Evolutionary conservation across 2,797 vertebrate species (phyloP).

Genomic region (Uromys caudimaculatus): DNA sequence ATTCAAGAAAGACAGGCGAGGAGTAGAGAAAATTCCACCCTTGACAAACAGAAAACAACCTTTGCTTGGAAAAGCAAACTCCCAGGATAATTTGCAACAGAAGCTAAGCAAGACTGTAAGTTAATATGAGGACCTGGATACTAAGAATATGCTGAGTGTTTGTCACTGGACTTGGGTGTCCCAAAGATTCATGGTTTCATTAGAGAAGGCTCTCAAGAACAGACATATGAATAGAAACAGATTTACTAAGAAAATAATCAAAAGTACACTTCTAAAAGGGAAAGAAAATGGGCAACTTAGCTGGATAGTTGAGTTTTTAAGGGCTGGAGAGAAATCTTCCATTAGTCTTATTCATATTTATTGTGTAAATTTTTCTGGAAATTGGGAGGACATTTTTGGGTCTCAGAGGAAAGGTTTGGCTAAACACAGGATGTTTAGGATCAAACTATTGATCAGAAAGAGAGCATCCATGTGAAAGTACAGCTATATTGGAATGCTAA

Average conservation of each 20-base stretch:
- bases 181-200: neutral
- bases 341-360: neutral
- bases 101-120: slow-evolving; percentile 1
- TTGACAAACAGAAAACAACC: slow-evolving; percentile 41
- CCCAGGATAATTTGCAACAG: neutral
- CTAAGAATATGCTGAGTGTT: neutral
- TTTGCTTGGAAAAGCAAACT: slow-evolving; percentile 57
- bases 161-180: neutral
- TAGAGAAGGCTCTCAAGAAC: neutral
- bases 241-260: neutral
- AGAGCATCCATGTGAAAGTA: neutral
- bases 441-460: neutral
- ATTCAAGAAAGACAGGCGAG: neutral
- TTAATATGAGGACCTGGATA: neutral
- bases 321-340: neutral
- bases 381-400: neutral
- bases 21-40: neutral
- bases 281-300: neutral
- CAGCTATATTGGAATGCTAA: neutral
- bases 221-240: neutral
- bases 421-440: neutral
- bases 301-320: neutral
- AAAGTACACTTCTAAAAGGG: neutral
- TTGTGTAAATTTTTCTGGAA: neutral
- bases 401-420: neutral